Evolutionary conservation across 2,113 vertebrate species (phyloP), one percentile per base, ranked within the genome.

Genomic region (Nymphicus hollandicus): DNA sequence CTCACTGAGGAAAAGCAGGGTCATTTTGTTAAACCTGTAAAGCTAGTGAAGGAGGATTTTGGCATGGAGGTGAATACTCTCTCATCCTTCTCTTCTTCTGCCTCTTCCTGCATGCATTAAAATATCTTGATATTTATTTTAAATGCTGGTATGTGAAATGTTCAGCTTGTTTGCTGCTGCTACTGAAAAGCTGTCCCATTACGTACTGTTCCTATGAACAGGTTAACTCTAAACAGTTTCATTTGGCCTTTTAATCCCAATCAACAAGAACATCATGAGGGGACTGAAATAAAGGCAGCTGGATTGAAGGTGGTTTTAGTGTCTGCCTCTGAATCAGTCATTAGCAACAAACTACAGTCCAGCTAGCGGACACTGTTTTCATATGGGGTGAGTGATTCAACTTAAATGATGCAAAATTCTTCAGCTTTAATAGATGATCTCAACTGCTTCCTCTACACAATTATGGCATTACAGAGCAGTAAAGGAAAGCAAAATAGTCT

Each of bases 371-470:
- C 17, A 8, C 69, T 33, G 43, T 82, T 93, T 81, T 84, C 39
- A 60, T 74, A 85, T 95, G 15, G 44, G 10, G 17, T 44, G 6
- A 69, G 66, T 95, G 88, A 92, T 86, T 95, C 83, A 94, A 23
- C 31, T 77, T 73, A 35, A 92, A 63, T 83, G 79, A 91, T 88
- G 43, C 65, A 91, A 81, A 89, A 63, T 68, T 68, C 28, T 65
- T 47, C 10, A 5, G 31, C 68, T 82, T 87, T 92, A 76, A 47
- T 50, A 71, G 43, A 81, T 90, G 31, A 79, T 69, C 68, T 92
- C 0, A 1, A 29, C 55, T 56, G 18, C 58, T 83, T 91, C 47
- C 27, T 81, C n/a, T 52, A 18, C 10, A 35, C 35, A 69, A 31
- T 74, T 83, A 88, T 10, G 46, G 9, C 37, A 80, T 84, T 91